Evolutionary conservation across 2,888 invertebrate genomes (phyloP).

Genomic region (Sisyra nigra): DNA sequence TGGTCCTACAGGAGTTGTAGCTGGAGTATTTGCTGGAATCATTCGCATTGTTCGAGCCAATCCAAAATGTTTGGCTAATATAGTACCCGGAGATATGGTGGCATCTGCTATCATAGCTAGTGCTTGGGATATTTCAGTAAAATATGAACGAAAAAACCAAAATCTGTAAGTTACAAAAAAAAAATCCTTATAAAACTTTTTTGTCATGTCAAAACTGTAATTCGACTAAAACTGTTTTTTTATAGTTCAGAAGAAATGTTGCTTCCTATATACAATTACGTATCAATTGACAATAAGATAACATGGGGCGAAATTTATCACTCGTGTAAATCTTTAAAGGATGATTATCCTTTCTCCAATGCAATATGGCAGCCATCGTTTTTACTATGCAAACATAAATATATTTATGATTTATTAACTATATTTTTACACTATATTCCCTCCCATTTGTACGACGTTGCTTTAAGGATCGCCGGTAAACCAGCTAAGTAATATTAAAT

Average conservation of each 20-base stretch:
- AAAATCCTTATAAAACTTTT: background rate
- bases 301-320: background rate
- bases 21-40: constrained; percentile 53
- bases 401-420: background rate
- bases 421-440: background rate
- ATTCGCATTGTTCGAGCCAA: background rate
- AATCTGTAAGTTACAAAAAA: background rate
- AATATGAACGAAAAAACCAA: background rate
- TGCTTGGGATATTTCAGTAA: background rate
- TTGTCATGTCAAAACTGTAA: too few relatives aligned
- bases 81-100: background rate
- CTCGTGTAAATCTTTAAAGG: background rate
- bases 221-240: too few relatives aligned
- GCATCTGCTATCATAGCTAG: background rate
- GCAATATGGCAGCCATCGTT: background rate
- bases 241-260: background rate
- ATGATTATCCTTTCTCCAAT: background rate
- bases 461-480: background rate
- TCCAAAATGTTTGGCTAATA: background rate
- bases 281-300: background rate
- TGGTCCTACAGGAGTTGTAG: constrained; percentile 63
- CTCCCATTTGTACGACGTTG: background rate
- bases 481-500: background rate
- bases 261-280: background rate
- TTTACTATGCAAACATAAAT: background rate